These are phyloP conservation scores for Agelas oroides DNA, from an alignment of 37 sponge, comb jelly and placozoan species.

Conservation along the genomic window DNA sequence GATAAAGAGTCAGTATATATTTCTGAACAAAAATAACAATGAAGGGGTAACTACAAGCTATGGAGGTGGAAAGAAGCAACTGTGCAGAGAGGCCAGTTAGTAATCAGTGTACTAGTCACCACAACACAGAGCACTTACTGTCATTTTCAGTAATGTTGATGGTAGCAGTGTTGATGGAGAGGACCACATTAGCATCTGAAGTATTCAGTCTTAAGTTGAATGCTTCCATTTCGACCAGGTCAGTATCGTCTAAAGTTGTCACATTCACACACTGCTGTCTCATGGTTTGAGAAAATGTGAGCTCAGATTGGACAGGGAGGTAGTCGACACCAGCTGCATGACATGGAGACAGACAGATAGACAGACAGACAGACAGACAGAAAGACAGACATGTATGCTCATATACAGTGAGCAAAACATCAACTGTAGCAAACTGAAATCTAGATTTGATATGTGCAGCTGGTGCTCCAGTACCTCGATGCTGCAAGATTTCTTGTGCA, in stretches of 20 bases:
- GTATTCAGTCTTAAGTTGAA: constrained; percentile 3
- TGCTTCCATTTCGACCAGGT: background rate
- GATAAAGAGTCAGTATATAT: too few species aligned
- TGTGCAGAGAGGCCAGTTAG: too few species aligned
- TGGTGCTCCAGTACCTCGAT: too few species aligned
- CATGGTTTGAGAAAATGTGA: constrained; percentile 2
- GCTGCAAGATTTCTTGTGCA: too few species aligned
- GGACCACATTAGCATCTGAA: background rate
- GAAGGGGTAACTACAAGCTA: too few species aligned
- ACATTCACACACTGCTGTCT: background rate
- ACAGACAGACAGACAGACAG: background rate
- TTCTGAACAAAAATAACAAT: too few species aligned
- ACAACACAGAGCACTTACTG: background rate
- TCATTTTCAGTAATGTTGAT: constrained; percentile 17
- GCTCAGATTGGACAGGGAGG: background rate
- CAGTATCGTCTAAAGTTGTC: background rate
- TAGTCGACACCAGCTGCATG: constrained; percentile 23
- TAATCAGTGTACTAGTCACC: too few species aligned
- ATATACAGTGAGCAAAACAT: too few species aligned
- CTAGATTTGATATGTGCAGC: too few species aligned
- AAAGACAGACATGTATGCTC: too few species aligned
- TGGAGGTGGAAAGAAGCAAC: too few species aligned
- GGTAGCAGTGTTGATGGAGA: background rate
- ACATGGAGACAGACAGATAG: background rate
- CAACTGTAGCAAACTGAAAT: too few species aligned